Percentiles rank a stretch among this genome's conserved stretches.
Conservation (phyloP, 1,140 invertebrate genomes). For the Daktulosphaira vitifoliae region DNA sequence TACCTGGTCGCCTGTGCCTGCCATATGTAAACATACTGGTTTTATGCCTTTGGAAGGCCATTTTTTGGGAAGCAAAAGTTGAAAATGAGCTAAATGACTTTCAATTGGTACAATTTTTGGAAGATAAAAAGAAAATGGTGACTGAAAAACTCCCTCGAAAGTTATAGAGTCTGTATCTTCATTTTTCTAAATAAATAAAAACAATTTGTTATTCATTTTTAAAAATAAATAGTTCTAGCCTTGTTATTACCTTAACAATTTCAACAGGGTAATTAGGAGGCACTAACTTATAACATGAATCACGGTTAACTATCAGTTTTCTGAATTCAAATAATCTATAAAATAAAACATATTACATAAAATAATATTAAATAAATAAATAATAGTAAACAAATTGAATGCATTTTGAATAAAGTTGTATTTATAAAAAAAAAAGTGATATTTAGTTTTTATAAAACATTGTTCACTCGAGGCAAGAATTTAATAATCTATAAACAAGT, state of each 20-base stretch:
- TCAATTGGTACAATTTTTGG: slow-evolving; percentile 80
- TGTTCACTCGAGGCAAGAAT: too few relatives aligned
- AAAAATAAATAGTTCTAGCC: background rate
- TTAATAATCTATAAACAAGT: too few relatives aligned
- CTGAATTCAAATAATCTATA: slow-evolving; percentile 81
- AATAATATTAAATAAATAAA: background rate
- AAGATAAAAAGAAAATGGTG: slow-evolving; percentile 71
- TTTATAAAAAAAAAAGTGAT: background rate
- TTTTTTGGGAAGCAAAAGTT: slow-evolving; percentile 71
- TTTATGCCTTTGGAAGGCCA: slow-evolving; percentile 59
- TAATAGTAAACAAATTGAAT: background rate
- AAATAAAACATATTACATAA: slow-evolving; percentile 33
- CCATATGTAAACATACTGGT: slow-evolving; percentile 87
- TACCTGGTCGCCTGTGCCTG: slow-evolving; percentile 98
- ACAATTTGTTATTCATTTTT: background rate
- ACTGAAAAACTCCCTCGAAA: slow-evolving; percentile 80
- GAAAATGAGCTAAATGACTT: slow-evolving; percentile 70
- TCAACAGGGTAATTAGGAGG: slow-evolving; percentile 74
- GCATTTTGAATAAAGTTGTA: background rate
- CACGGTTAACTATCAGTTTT: slow-evolving; percentile 74
- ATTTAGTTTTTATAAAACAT: too few relatives aligned
- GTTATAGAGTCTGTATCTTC: slow-evolving; percentile 63
- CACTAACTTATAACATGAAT: slow-evolving; percentile 73
- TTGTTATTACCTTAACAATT: slow-evolving; percentile 67
- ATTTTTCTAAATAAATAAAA: slow-evolving; percentile 55